Percentiles rank a stretch among this genome's conserved stretches.
Conservation (phyloP, 2,113 vertebrate species). For the Nothoprocta pentlandii region DNA sequence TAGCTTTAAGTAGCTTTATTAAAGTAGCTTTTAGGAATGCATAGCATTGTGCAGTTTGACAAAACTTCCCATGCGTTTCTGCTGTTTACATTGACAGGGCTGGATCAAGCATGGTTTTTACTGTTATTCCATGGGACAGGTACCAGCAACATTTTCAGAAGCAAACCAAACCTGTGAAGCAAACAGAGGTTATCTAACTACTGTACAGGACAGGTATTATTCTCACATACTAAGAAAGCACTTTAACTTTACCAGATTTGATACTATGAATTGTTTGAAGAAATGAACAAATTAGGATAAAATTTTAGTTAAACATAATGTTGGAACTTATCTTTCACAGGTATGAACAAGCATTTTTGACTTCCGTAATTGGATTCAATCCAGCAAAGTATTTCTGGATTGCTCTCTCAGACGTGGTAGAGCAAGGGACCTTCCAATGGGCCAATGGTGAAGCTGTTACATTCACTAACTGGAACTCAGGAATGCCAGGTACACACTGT, state of each 20-base stretch:
- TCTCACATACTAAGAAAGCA: neutral
- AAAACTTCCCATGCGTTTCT: neutral
- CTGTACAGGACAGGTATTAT: slow-evolving; percentile 87
- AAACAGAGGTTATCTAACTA: slow-evolving; percentile 77
- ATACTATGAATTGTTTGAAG: neutral
- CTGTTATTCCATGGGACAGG: slow-evolving; percentile 86
- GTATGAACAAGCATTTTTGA: slow-evolving; percentile 93
- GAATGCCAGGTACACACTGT: slow-evolving; percentile 88
- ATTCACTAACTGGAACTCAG: slow-evolving; percentile 91
- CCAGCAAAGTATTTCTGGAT: slow-evolving; percentile 94
- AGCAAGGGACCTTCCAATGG: slow-evolving; percentile 83
- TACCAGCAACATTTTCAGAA: slow-evolving; percentile 82
- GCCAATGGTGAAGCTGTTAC: slow-evolving; percentile 72
- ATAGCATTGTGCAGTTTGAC: neutral
- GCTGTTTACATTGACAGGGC: slow-evolving; percentile 77
- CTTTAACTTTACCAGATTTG: neutral
- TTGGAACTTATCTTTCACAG: slow-evolving; percentile 72
- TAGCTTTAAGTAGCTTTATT: neutral
- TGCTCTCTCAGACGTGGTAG: slow-evolving; percentile 85
- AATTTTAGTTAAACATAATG: neutral
- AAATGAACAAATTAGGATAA: neutral
- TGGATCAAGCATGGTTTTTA: slow-evolving; percentile 84
- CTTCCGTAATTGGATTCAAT: slow-evolving; percentile 89
- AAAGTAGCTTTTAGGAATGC: neutral
- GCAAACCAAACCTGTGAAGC: slow-evolving; percentile 83